Base-by-base conservation (phyloP, 2,888 invertebrate genomes). In the Alloplasta piceator region DNA sequence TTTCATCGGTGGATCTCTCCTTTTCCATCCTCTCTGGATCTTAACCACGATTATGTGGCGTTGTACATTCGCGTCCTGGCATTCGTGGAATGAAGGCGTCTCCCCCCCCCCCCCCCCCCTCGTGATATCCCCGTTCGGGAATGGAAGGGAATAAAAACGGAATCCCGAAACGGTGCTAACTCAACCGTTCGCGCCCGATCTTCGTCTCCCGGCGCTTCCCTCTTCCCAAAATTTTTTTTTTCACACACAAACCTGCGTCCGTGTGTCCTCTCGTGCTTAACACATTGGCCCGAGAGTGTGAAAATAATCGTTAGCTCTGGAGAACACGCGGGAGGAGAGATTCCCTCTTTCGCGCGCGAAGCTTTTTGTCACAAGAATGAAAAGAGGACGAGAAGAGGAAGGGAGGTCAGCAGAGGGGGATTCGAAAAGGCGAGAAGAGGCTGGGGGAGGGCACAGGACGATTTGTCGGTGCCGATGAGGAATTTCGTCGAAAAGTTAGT, bases 241-340 rank as follows among this genome's bases (percentile, higher is more conserved):
- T 55, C 46, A 43, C 10, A 43, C 10, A 43, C 14, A 52, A 5
- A 12, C 7, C 52, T 39, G 70, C 66, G 61, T 52, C 61, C 77
- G 16, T 58, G 46, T 56, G 43, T 66, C 38, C 60, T 68, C 50
- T 70, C 56, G 48, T 26, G 48, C 50, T 63, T 55, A 36, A 48
- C 63, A 41, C 67, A 66, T 60, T 58, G 77, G 60, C 73, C 58
- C 75, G 66, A 68, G 85, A 87, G 87, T 85, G 89, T 87, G 87
- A 89, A 88, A 89, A 88, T 88, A 89, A 88, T 88, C 86, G 86
- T 89, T 87, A 86, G 87, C 87, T 88, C 89, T 89, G 82, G 85
- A 78, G 64, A 83, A 82, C 83, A 78, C 74, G 75, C 71, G 58
- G 14, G 70, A 64, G 64, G 56, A 68, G 46, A 38, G 56, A 64